These are phyloP conservation scores for Scyliorhinus canicula DNA, from an alignment of 2,797 vertebrate genomes.

Conservation along the genomic window DNA sequence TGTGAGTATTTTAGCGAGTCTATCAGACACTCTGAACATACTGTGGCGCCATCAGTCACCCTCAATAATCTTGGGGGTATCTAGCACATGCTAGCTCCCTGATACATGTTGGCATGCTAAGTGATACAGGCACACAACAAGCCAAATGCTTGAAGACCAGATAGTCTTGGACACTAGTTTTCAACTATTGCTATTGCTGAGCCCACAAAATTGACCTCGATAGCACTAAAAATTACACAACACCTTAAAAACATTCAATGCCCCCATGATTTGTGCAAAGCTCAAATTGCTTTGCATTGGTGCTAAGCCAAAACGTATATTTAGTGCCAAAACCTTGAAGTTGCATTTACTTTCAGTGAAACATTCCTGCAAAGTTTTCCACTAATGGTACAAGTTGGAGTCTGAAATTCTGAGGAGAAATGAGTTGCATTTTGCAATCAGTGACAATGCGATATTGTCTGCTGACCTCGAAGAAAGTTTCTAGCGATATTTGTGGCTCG, in stretches of 20 bases:
- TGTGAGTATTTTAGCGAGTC: too few species aligned
- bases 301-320: background rate
- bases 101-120: background rate
- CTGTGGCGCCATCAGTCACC: too few species aligned
- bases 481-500: too few species aligned
- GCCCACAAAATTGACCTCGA: background rate
- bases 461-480: too few species aligned
- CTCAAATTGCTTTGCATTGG: background rate
- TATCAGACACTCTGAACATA: too few species aligned
- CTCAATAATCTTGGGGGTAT: too few species aligned
- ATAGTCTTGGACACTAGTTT: background rate
- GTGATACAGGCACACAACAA: background rate
- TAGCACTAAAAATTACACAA: background rate
- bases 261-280: too few species aligned
- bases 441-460: too few species aligned
- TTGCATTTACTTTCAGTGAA: background rate
- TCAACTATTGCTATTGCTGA: background rate
- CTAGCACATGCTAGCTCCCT: background rate
- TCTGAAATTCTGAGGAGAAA: background rate
- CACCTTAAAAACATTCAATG: too few species aligned
- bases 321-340: background rate
- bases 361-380: too few species aligned
- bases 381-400: background rate
- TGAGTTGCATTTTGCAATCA: too few species aligned
- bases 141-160: background rate